These are phyloP conservation scores for Urocolius indicus DNA, from an alignment of 2,113 vertebrate genomes.

Conservation along the genomic window DNA sequence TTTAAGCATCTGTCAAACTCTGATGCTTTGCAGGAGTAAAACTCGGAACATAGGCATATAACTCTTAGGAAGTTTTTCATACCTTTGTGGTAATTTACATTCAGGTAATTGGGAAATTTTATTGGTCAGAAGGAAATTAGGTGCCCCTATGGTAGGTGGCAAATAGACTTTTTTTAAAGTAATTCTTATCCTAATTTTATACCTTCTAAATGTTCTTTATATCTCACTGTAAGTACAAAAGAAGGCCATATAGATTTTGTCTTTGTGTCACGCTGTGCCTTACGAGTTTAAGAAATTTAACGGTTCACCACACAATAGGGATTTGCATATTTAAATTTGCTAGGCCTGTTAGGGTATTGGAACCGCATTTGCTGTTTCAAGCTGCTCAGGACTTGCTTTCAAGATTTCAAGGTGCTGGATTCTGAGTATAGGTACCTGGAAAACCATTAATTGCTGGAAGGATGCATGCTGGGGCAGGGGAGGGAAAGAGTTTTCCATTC, in stretches of 20 bases:
- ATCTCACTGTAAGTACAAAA: not conserved
- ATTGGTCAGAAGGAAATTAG: not conserved
- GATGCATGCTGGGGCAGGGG: not conserved
- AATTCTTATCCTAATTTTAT: not conserved
- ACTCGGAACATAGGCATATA: not conserved
- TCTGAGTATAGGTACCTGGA: not conserved
- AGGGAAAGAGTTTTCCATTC: not conserved
- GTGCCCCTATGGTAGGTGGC: not conserved
- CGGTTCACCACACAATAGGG: not conserved
- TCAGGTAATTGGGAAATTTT: not conserved
- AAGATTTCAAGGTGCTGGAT: not conserved
- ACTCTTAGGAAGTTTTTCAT: not conserved
- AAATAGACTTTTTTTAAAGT: not conserved
- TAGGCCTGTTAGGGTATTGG: not conserved
- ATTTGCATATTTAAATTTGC: not conserved
- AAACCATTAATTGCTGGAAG: not conserved
- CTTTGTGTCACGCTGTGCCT: not conserved
- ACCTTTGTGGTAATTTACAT: not conserved
- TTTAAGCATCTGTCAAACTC: not conserved
- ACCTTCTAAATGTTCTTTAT: not conserved
- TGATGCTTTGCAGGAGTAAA: not conserved
- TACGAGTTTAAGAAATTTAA: not conserved
- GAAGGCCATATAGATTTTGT: rapidly evolving
- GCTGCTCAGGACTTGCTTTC: not conserved
- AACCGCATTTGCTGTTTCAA: not conserved